phyloP scores from a whole-genome alignment of 2,113 vertebrate species.

The Agapornis roseicollis region DNA sequence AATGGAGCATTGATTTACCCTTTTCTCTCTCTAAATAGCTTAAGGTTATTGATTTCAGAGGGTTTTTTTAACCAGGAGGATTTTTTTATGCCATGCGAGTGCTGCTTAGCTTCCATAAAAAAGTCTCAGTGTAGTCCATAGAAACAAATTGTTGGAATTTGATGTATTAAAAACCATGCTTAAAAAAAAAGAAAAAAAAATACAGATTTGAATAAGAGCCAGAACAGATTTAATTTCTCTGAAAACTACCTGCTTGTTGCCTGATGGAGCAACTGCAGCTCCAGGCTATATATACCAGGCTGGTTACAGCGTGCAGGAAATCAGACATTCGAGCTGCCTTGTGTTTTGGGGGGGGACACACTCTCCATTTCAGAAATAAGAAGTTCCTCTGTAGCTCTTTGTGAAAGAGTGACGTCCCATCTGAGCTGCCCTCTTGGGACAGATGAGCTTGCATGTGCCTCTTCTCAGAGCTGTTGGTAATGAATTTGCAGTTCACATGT shows the following conservation, averaged over 20 bases:
- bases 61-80: background rate
- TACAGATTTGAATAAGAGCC: background rate
- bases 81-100: background rate
- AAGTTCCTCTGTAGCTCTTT: background rate
- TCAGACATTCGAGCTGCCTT: background rate
- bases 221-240: conserved; percentile 7
- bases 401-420: background rate
- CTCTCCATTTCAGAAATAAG: background rate
- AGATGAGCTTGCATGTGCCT: background rate
- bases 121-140: background rate
- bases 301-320: background rate
- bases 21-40: background rate
- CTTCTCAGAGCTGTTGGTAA: background rate
- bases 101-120: background rate
- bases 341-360: background rate
- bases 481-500: background rate
- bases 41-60: background rate
- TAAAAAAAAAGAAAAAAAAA: background rate
- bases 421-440: background rate
- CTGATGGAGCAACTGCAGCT: background rate
- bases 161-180: background rate
- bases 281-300: background rate
- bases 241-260: background rate
- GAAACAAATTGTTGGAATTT: conserved; percentile 12
- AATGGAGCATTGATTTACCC: background rate